Conservation (phyloP, 2,113 vertebrate species). For the Gadus chalcogrammus region DNA sequence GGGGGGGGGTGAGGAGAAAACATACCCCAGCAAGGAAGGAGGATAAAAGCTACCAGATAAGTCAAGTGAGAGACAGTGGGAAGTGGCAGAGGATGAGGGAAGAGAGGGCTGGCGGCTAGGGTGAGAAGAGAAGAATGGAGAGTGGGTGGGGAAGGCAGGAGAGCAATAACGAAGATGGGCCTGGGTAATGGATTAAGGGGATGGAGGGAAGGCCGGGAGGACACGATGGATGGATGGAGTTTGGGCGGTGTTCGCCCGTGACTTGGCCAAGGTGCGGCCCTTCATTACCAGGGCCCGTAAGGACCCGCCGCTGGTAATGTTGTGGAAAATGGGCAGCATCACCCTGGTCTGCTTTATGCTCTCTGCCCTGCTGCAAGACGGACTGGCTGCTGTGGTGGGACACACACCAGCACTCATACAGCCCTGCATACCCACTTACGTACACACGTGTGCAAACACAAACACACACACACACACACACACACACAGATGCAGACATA, state of each 20-base stretch:
- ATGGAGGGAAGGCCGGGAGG: neutral
- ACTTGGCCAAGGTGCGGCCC: constrained; percentile 53
- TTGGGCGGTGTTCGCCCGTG: constrained; percentile 57
- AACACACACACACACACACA: constrained; percentile 7
- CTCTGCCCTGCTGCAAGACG: constrained; percentile 27
- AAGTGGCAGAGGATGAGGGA: neutral
- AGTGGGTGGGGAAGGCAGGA: neutral
- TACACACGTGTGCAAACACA: neutral
- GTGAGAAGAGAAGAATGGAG: constrained; percentile 1
- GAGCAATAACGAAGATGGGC: neutral
- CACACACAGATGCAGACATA: neutral
- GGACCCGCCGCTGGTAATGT: constrained; percentile 63
- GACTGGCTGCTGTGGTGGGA: constrained; percentile 1
- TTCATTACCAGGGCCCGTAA: constrained; percentile 64
- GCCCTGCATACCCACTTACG: neutral
- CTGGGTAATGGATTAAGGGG: constrained; percentile 6
- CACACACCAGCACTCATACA: too few species aligned
- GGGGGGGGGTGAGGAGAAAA: neutral
- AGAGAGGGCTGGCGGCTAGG: neutral
- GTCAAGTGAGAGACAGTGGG: neutral
- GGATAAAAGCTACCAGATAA: constrained; percentile 2
- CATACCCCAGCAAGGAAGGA: neutral
- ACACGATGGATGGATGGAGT: constrained; percentile 47
- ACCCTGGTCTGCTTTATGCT: constrained; percentile 59
- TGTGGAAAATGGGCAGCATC: constrained; percentile 64